These are phyloP conservation scores for Littorina saxatilis DNA, from an alignment of 1,140 invertebrate species.

Conservation along the genomic window DNA sequence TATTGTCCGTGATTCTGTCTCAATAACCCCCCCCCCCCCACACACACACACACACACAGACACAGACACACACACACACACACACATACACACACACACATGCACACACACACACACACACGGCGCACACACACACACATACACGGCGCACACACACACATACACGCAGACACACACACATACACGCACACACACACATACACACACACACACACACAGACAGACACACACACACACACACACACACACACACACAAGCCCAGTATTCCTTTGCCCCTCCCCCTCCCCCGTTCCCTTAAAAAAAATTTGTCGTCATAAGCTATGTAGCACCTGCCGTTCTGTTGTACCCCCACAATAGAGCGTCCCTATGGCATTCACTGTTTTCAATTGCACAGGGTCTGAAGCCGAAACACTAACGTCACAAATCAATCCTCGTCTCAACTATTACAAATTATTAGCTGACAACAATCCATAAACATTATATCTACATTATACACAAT, in stretches of 20 bases:
- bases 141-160: no score
- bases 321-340: no score
- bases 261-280: no score
- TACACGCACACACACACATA: background rate
- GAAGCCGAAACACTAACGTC: no score
- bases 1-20: background rate
- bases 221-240: background rate
- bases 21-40: background rate
- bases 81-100: background rate
- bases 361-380: background rate
- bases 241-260: background rate
- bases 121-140: no score
- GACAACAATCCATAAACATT: no score
- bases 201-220: slow-evolving; percentile 5
- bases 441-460: background rate
- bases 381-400: background rate
- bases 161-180: no score
- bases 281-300: no score
- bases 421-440: no score
- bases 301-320: no score
- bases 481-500: no score
- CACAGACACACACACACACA: background rate
- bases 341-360: background rate
- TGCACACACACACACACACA: slow-evolving; percentile 3
- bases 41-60: no score